phyloP scores from a whole-genome alignment of 2,113 vertebrate genomes.

The Eptesicus fuscus region DNA sequence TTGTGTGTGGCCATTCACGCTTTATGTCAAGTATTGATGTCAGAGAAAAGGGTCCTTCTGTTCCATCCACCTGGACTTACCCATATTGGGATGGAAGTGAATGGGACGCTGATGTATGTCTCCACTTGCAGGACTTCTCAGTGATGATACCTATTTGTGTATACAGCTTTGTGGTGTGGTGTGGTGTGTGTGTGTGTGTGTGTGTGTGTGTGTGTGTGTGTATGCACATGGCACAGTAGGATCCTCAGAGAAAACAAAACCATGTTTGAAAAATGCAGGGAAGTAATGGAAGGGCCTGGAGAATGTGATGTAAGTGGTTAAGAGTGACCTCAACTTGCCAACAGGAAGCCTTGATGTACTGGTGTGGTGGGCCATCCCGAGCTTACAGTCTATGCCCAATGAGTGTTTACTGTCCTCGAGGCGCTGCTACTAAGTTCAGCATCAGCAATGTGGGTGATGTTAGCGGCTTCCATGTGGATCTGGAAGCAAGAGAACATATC shows the following conservation, averaged over 20 bases:
- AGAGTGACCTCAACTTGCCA: neutral
- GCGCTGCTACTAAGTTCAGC: neutral
- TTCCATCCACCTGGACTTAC: neutral
- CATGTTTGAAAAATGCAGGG: neutral
- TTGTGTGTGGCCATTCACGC: neutral
- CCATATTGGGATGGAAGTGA: neutral
- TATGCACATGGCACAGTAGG: neutral
- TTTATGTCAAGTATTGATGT: neutral
- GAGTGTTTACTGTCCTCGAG: neutral
- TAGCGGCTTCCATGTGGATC: neutral
- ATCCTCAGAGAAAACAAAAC: neutral
- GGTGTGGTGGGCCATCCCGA: neutral
- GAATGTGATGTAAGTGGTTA: neutral
- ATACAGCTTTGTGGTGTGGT: neutral
- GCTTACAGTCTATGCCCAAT: neutral
- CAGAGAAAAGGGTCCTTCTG: neutral
- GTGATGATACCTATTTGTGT: neutral
- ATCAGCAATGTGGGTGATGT: neutral
- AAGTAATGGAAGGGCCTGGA: neutral
- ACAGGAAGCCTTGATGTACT: neutral
- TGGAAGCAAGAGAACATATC: neutral
- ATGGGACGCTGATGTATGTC: neutral
- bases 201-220: rapidly evolving
- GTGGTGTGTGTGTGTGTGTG: rapidly evolving
- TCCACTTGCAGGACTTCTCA: neutral